phyloP scores from a whole-genome alignment of 2,888 invertebrate species.

The Amorpha juglandis region DNA sequence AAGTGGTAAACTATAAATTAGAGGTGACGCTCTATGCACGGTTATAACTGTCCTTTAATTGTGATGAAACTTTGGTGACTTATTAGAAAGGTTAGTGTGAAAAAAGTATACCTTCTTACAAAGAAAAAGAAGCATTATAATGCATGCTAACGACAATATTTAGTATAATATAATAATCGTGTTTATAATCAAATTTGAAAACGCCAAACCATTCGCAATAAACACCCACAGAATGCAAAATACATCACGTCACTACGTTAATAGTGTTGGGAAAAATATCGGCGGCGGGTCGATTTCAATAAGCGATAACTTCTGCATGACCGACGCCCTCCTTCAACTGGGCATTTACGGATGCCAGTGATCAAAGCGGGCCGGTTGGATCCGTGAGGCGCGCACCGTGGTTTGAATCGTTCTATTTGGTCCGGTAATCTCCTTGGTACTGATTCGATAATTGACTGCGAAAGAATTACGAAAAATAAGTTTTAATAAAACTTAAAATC shows the following conservation, averaged over 20 bases:
- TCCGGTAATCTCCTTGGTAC: background rate
- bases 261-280: constrained; percentile 57
- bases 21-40: too few species aligned
- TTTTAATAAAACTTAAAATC: too few species aligned
- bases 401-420: constrained; percentile 12
- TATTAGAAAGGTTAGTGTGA: too few species aligned
- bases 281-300: constrained; percentile 68
- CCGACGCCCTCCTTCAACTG: constrained; percentile 48
- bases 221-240: constrained; percentile 41
- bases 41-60: too few species aligned
- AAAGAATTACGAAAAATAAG: background rate
- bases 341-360: constrained; percentile 53
- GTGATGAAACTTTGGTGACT: too few species aligned
- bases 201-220: constrained; percentile 33
- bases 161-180: background rate
- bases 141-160: too few species aligned
- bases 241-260: constrained; percentile 49
- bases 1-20: too few species aligned
- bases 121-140: too few species aligned
- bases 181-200: background rate
- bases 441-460: background rate
- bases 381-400: constrained; percentile 9
- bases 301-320: constrained; percentile 75
- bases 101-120: too few species aligned
- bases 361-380: constrained; percentile 45